Conservation (phyloP, 2,888 invertebrate species). For the Oxycera nigricornis region DNA sequence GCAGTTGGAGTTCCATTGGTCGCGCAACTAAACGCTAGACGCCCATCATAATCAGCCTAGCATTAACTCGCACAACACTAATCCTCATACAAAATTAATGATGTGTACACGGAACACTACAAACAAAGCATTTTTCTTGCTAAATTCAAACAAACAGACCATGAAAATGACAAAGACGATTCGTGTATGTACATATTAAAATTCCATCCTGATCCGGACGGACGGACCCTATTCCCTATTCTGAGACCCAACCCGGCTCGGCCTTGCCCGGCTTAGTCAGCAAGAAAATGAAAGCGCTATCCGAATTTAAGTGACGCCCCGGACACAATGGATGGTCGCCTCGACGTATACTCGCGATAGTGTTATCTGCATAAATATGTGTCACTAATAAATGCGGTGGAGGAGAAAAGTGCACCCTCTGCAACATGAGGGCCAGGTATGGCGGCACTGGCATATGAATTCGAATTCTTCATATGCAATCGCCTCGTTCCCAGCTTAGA, state of each 20-base stretch:
- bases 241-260: background rate
- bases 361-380: constrained; percentile 35
- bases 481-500: background rate
- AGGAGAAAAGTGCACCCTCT: background rate
- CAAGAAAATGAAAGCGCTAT: background rate
- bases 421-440: background rate
- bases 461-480: constrained; percentile 20
- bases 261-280: too few species aligned
- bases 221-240: too few species aligned
- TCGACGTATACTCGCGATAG: background rate
- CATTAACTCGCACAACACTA: constrained; percentile 11
- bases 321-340: background rate
- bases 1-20: background rate
- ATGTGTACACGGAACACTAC: constrained; percentile 19
- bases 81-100: constrained; percentile 39
- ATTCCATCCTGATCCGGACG: background rate
- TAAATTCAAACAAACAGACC: constrained; percentile 37
- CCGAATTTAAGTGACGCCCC: constrained; percentile 31
- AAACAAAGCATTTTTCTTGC: constrained; percentile 39
- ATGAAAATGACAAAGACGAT: constrained; percentile 22
- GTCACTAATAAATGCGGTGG: constrained; percentile 21
- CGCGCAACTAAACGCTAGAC: background rate
- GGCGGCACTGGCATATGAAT: background rate
- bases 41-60: background rate
- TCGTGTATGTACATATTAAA: constrained; percentile 2